These are phyloP conservation scores for Palythoa caribaeorum DNA, from an alignment of 92 coral and sea anemone genomes.

Conservation along the genomic window DNA sequence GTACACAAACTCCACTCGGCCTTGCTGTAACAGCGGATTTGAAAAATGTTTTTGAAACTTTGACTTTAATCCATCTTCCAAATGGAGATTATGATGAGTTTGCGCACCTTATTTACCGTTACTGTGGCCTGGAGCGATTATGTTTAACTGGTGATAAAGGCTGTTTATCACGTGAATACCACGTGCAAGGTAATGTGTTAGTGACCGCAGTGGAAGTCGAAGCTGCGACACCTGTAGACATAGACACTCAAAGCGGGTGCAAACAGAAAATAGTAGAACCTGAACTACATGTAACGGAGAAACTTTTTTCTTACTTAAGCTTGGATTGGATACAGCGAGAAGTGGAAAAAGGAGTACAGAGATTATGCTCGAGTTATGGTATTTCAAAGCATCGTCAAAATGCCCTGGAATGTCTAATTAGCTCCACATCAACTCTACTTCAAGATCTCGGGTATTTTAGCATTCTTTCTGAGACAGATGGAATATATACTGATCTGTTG, in stretches of 20 bases:
- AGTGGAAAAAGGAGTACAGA: conserved; percentile 11
- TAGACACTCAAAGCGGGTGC: background rate
- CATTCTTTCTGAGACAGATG: conserved; percentile 54
- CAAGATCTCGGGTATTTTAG: conserved; percentile 71
- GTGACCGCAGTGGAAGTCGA: background rate
- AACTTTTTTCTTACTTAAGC: background rate
- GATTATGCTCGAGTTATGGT: conserved; percentile 31
- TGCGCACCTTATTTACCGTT: conserved; percentile 59
- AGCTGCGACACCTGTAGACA: background rate
- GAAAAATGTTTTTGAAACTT: conserved; percentile 37
- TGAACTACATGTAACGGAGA: background rate
- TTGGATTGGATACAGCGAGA: conserved; percentile 19
- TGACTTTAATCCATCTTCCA: conserved; percentile 75
- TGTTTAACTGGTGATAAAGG: conserved; percentile 24
- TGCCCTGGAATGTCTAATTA: conserved; percentile 46
- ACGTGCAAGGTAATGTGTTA: background rate
- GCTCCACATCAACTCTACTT: conserved; percentile 36
- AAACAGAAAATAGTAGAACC: background rate
- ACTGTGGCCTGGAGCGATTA: conserved; percentile 75
- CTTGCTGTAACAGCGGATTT: conserved; percentile 63
- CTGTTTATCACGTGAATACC: conserved; percentile 32
- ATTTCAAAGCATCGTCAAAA: conserved; percentile 28
- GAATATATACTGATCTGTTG: conserved; percentile 65
- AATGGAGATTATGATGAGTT: conserved; percentile 71
- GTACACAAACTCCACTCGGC: conserved; percentile 61